These are phyloP conservation scores for Proisotoma minuta DNA, from an alignment of 2,888 invertebrate genomes.

Conservation along the genomic window DNA sequence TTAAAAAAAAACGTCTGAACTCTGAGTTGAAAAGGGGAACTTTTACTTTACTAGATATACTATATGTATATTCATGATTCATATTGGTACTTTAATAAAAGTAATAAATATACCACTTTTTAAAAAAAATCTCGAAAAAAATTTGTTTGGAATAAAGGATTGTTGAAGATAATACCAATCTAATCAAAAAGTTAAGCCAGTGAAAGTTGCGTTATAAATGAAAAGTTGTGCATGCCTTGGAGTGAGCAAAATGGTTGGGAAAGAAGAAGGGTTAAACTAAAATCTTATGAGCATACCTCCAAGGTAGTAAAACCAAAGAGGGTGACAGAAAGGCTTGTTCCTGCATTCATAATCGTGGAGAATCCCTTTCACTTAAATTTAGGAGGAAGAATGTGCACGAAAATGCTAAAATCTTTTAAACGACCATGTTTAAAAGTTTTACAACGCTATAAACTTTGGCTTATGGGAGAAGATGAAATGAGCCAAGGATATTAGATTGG, in stretches of 20 bases:
- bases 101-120: too few species aligned
- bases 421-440: constrained; percentile 15
- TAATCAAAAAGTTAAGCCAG: constrained; percentile 33
- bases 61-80: too few species aligned
- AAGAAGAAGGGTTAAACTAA: constrained; percentile 19
- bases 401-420: constrained; percentile 5
- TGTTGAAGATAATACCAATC: constrained; percentile 20
- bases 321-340: constrained; percentile 5
- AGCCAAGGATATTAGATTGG: background rate
- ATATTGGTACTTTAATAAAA: too few species aligned
- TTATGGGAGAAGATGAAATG: background rate
- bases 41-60: too few species aligned
- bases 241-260: background rate
- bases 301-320: constrained; percentile 13
- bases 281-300: constrained; percentile 15
- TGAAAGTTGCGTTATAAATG: too few species aligned
- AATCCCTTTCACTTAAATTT: constrained; percentile 3
- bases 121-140: too few species aligned
- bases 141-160: too few species aligned
- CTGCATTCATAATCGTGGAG: constrained; percentile 2
- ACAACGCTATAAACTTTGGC: constrained; percentile 7
- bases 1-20: too few species aligned
- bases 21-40: too few species aligned
- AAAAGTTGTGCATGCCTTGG: background rate
- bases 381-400: background rate